Evolutionary conservation across 2,797 vertebrate species (phyloP).

Genomic region (Pelochelys cantorii): DNA sequence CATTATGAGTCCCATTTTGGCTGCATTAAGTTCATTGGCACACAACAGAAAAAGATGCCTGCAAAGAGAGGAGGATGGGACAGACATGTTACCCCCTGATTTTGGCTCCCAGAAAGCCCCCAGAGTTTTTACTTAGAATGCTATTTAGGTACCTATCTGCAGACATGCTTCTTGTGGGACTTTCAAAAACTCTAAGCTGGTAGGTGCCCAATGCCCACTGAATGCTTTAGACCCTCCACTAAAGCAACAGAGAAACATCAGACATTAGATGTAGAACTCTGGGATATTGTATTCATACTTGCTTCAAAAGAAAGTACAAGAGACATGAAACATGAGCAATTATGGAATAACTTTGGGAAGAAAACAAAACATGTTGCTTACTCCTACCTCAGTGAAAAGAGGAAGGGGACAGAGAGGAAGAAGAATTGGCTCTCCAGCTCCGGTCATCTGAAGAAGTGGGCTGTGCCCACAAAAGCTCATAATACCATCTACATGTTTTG

Average conservation of each 20-base stretch:
- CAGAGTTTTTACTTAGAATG: background rate
- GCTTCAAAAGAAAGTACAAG: background rate
- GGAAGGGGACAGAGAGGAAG: background rate
- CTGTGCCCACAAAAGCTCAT: too few species aligned
- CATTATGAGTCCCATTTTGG: background rate
- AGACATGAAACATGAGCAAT: background rate
- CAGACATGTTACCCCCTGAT: background rate
- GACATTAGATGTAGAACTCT: accelerated
- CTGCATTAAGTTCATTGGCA: background rate
- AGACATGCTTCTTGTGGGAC: background rate
- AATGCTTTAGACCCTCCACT: background rate
- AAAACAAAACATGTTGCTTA: background rate
- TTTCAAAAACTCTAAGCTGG: background rate
- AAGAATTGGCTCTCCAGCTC: background rate
- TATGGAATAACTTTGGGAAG: background rate
- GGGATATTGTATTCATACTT: background rate
- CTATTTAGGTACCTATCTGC: background rate
- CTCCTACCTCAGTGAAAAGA: background rate
- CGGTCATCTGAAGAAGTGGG: too few species aligned
- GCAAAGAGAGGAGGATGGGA: background rate
- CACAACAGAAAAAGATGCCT: background rate
- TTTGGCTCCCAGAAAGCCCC: accelerated
- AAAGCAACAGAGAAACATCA: accelerated
- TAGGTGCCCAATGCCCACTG: accelerated
- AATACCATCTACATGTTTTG: too few species aligned